These are phyloP conservation scores for Brassicogethes aeneus DNA, from an alignment of 2,888 invertebrate genomes.

Conservation along the genomic window DNA sequence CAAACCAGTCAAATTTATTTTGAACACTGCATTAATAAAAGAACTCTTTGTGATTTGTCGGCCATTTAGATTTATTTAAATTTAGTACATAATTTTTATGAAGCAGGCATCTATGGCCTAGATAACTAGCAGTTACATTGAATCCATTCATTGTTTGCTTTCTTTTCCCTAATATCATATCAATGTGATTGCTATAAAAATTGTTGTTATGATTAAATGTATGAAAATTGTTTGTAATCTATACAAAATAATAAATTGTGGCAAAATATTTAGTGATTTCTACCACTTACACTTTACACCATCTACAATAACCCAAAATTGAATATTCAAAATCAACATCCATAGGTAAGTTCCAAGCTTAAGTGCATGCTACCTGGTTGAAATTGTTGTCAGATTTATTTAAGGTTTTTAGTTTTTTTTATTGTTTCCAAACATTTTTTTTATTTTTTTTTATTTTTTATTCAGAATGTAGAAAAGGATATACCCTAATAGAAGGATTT, in stretches of 20 bases:
- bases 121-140: too few species aligned
- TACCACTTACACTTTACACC: background rate
- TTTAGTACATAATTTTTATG: too few species aligned
- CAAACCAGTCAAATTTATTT: too few species aligned
- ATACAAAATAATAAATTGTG: slow-evolving; percentile 32
- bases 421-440: slow-evolving; percentile 10
- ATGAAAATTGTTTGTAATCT: slow-evolving; percentile 31
- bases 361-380: slow-evolving; percentile 21
- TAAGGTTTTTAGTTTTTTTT: slow-evolving; percentile 10
- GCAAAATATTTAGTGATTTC: slow-evolving; percentile 17
- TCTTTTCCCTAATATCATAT: too few species aligned
- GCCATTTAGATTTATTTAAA: too few species aligned
- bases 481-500: slow-evolving; percentile 50
- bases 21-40: too few species aligned
- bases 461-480: slow-evolving; percentile 57
- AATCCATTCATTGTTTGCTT: too few species aligned
- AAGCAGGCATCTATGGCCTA: too few species aligned
- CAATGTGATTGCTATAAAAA: slow-evolving; percentile 10
- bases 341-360: slow-evolving; percentile 24
- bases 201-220: slow-evolving; percentile 28
- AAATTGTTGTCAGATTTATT: slow-evolving; percentile 36
- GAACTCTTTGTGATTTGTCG: too few species aligned
- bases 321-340: background rate
- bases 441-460: slow-evolving; percentile 4
- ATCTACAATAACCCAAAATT: background rate